Conservation (phyloP, 2,797 vertebrate species). For the Acipenser transmontanus region DNA sequence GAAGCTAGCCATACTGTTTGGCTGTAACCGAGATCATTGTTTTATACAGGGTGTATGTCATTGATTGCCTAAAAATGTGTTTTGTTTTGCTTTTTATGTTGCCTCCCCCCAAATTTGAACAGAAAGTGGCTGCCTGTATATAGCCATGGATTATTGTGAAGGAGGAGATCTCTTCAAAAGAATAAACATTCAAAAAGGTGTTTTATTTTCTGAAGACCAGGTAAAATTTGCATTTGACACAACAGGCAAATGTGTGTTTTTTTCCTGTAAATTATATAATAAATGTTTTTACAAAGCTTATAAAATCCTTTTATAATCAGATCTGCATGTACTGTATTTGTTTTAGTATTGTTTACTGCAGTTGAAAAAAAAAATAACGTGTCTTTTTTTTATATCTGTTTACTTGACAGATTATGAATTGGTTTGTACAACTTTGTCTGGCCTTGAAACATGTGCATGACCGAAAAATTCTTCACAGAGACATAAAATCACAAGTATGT, state of each 20-base stretch:
- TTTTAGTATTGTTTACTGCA: too few relatives aligned
- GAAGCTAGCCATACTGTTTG: too few relatives aligned
- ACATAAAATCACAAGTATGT: slow-evolving; percentile 95
- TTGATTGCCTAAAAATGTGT: not conserved
- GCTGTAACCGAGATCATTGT: too few relatives aligned
- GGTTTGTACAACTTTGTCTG: slow-evolving; percentile 97
- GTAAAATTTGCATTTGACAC: slow-evolving; percentile 47
- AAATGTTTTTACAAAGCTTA: too few relatives aligned
- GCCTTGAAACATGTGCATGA: slow-evolving; percentile 95
- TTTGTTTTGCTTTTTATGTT: slow-evolving; percentile 18
- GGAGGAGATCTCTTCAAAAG: slow-evolving; percentile 94
- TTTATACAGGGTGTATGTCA: too few relatives aligned
- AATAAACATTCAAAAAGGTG: slow-evolving; percentile 92
- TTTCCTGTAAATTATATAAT: not conserved
- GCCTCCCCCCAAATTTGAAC: slow-evolving; percentile 23
- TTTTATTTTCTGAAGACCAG: slow-evolving; percentile 85
- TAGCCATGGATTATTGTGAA: slow-evolving; percentile 98
- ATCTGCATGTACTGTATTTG: too few relatives aligned
- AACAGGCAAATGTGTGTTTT: slow-evolving; percentile 3
- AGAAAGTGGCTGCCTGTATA: slow-evolving; percentile 93
- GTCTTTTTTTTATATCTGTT: not conserved
- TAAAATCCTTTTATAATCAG: too few relatives aligned
- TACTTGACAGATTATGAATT: slow-evolving; percentile 79
- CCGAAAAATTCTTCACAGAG: slow-evolving; percentile 93
- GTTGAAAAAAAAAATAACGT: not conserved